A percentile compares a stretch with the other conserved stretches of the same genome.
These are phyloP conservation scores for Cottus gobio DNA, from an alignment of 2,113 vertebrate species.

Conservation along the genomic window DNA sequence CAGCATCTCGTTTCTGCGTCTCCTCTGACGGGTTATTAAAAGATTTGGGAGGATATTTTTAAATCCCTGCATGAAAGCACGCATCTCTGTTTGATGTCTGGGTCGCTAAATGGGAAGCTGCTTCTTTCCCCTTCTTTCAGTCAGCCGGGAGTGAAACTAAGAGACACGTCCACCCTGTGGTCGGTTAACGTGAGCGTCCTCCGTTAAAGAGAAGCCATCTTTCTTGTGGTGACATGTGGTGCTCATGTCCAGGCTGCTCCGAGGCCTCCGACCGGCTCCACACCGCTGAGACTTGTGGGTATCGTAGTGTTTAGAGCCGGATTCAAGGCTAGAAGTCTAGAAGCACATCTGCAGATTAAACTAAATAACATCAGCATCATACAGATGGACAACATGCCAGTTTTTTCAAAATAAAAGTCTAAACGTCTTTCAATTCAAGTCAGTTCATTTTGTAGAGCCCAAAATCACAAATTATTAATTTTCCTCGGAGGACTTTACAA, in stretches of 20 bases:
- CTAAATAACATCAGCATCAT: no score
- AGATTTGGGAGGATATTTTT: neutral
- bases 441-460: no score
- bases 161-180: neutral
- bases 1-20: conserved; percentile 7
- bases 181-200: neutral
- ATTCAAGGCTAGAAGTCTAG: no score
- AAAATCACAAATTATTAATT: no score
- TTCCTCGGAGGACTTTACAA: no score
- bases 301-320: neutral
- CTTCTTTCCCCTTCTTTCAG: neutral
- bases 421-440: no score
- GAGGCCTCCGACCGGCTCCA: neutral
- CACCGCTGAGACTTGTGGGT: neutral
- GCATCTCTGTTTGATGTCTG: neutral
- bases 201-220: neutral
- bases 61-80: neutral
- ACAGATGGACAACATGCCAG: no score
- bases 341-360: no score
- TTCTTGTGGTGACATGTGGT: neutral
- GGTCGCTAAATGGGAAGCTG: neutral
- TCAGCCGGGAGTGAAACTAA: neutral
- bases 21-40: conserved; percentile 6
- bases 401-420: neutral
- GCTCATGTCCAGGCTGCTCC: neutral